These are phyloP conservation scores for Cerastis rubricosa DNA, from an alignment of 2,888 invertebrate genomes.

Conservation along the genomic window DNA sequence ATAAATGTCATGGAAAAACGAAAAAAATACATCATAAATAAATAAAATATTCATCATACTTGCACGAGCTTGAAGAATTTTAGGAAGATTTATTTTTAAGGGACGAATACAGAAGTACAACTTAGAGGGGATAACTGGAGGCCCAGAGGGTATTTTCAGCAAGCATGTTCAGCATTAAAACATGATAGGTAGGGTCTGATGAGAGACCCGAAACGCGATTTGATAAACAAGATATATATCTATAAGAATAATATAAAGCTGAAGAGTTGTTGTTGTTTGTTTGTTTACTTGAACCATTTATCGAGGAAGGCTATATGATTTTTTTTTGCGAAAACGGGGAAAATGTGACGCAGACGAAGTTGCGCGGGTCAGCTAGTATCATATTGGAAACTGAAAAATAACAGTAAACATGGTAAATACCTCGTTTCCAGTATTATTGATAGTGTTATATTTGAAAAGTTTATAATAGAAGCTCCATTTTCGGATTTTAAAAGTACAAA, in stretches of 20 bases:
- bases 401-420: too few species aligned
- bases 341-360: too few species aligned
- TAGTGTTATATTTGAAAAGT: background rate
- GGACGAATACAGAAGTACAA: conserved; percentile 10
- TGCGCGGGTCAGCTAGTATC: too few species aligned
- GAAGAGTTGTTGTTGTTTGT: too few species aligned
- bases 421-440: too few species aligned
- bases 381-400: too few species aligned
- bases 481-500: background rate
- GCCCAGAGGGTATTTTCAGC: background rate
- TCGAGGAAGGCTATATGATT: too few species aligned
- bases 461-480: background rate
- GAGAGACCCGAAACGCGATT: background rate
- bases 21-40: conserved; percentile 14
- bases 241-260: too few species aligned
- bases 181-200: background rate
- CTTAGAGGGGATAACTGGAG: conserved; percentile 19
- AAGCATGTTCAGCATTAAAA: background rate
- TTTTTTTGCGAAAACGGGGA: too few species aligned
- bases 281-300: too few species aligned
- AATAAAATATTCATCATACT: too few species aligned
- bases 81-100: conserved; percentile 37
- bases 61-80: conserved; percentile 25
- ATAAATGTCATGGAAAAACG: conserved; percentile 47
- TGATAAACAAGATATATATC: background rate